A percentile compares a stretch with the other conserved stretches of the same genome.
Conservation (phyloP, 2,888 invertebrate species). For the Abrostola tripartita region DNA sequence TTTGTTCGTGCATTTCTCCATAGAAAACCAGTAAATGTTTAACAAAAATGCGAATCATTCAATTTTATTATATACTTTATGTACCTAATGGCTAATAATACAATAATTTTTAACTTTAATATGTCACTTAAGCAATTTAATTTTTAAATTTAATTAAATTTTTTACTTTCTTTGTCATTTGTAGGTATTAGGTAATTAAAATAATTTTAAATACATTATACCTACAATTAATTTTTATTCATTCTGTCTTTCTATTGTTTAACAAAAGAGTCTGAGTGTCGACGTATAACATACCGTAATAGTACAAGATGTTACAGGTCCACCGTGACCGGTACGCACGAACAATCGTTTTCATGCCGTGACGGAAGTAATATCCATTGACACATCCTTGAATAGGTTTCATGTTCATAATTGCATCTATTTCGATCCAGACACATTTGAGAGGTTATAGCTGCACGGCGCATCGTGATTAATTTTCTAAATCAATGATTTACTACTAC, state of each 20-base stretch:
- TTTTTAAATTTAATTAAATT: too few species aligned
- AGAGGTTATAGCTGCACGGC: constrained; percentile 15
- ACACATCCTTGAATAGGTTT: constrained; percentile 61
- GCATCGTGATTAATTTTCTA: constrained; percentile 27
- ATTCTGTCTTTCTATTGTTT: constrained; percentile 30
- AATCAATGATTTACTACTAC: not conserved
- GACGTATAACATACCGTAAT: constrained; percentile 46
- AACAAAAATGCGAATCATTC: too few species aligned
- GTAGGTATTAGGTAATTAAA: not conserved
- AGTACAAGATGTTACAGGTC: constrained; percentile 51
- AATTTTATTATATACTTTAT: too few species aligned
- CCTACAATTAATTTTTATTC: constrained; percentile 11
- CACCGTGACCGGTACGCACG: constrained; percentile 76
- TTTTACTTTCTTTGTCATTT: too few species aligned
- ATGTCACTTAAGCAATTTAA: too few species aligned
- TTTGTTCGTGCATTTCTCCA: too few species aligned
- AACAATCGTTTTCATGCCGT: constrained; percentile 64
- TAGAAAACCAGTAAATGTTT: too few species aligned
- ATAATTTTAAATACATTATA: not conserved
- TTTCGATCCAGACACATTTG: constrained; percentile 37
- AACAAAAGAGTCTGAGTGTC: constrained; percentile 27
- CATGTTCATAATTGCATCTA: constrained; percentile 60
- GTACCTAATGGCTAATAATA: too few species aligned
- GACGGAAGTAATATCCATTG: constrained; percentile 67
- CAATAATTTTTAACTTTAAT: too few species aligned